Conservation (phyloP, 2,888 invertebrate species). For the Drosophila antonietae region DNA sequence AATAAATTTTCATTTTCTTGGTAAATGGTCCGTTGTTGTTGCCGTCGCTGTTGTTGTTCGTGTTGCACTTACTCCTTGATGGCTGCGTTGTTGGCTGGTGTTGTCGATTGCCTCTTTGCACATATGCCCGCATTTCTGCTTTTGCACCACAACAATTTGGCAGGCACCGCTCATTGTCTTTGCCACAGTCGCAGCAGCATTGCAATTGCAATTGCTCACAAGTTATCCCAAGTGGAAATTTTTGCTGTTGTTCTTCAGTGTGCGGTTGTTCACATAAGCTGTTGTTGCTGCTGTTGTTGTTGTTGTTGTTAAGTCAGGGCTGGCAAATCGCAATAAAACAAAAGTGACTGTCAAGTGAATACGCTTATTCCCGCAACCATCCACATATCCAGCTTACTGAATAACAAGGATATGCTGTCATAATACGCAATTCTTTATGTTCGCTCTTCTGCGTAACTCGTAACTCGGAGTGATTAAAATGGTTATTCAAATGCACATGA, state of each 20-base stretch:
- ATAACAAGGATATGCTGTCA: constrained; percentile 39
- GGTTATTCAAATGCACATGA: constrained; percentile 69
- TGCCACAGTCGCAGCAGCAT: constrained; percentile 42
- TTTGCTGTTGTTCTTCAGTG: constrained; percentile 55
- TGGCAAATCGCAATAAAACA: constrained; percentile 76
- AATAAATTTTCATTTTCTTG: constrained; percentile 82
- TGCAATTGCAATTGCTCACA: constrained; percentile 81
- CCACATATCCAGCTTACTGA: constrained; percentile 20
- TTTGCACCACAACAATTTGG: constrained; percentile 78
- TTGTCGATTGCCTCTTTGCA: constrained; percentile 82
- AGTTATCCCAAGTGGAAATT: constrained; percentile 83
- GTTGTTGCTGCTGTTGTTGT: constrained; percentile 37
- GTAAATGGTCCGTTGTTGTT: constrained; percentile 68
- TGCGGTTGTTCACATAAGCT: constrained; percentile 51
- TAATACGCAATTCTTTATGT: constrained; percentile 75
- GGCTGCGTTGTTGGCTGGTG: constrained; percentile 52
- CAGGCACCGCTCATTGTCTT: constrained; percentile 75
- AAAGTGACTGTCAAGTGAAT: constrained; percentile 79
- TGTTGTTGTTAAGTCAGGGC: constrained; percentile 50
- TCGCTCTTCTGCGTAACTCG: constrained; percentile 74
- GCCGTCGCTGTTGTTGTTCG: constrained; percentile 28
- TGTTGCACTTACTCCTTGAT: constrained; percentile 64
- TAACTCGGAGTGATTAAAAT: constrained; percentile 75
- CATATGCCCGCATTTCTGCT: constrained; percentile 80
- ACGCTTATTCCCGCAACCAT: constrained; percentile 64